Evolutionary conservation across 2,888 invertebrate species (phyloP).

Genomic region (Dolichomitus sp.): DNA sequence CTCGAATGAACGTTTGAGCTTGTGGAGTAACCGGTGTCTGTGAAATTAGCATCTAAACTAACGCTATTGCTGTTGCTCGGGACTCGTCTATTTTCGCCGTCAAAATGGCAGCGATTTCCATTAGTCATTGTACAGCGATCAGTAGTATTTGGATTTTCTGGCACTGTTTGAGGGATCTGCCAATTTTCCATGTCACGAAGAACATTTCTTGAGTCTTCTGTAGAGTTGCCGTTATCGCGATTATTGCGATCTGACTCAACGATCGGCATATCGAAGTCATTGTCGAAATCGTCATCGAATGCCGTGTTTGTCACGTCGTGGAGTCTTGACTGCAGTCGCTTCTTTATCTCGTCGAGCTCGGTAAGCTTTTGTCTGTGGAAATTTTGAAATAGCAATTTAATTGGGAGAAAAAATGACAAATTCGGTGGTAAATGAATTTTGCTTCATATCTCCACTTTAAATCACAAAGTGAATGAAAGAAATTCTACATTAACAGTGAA

Average conservation of each 20-base stretch:
- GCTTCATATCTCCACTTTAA: background rate
- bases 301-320: slow-evolving; percentile 88
- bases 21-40: slow-evolving; percentile 72
- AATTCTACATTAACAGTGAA: no score
- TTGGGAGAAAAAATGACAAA: background rate
- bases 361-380: slow-evolving; percentile 88
- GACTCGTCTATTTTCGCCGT: slow-evolving; percentile 37
- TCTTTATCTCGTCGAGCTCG: slow-evolving; percentile 89
- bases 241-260: slow-evolving; percentile 74
- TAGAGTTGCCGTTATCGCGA: slow-evolving; percentile 70
- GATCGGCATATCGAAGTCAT: slow-evolving; percentile 86
- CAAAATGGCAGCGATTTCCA: slow-evolving; percentile 46
- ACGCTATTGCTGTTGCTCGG: slow-evolving; percentile 57
- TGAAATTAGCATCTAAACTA: slow-evolving; percentile 65
- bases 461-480: no score
- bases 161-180: slow-evolving; percentile 53
- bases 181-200: slow-evolving; percentile 62
- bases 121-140: slow-evolving; percentile 45
- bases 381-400: background rate
- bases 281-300: slow-evolving; percentile 88
- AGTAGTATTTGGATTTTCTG: slow-evolving; percentile 34
- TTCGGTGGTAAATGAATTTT: background rate
- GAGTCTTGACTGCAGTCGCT: slow-evolving; percentile 88
- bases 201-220: slow-evolving; percentile 36
- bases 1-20: slow-evolving; percentile 66